Evolutionary conservation across 2,797 vertebrate genomes (phyloP), one percentile per base, ranked within the genome.

Genomic region (Acanthurus lineatus): DNA sequence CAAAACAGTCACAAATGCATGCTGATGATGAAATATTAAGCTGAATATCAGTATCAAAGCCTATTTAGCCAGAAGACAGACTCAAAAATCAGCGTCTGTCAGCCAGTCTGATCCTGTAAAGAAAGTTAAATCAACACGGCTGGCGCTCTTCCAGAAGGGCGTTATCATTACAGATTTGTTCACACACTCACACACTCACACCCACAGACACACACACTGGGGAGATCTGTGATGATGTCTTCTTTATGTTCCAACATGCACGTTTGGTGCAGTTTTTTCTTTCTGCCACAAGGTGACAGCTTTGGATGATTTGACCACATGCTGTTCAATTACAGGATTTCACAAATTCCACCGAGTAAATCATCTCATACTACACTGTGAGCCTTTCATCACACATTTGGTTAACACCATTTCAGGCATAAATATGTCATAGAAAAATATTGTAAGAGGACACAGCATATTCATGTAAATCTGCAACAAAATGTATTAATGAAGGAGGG

Each of bases 221-320:
- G 17, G 51, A 70, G 3, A n/a, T 0, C 2, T 20, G 9, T 38
- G n/a, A 52, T 35, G 19, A 38, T 54, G 28, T 48, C 17, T 53
- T 69, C 69, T 64, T 70, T 11, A 22, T 47, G 14, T n/a, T 44
- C 14, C 62, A 20, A 16, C 12, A 2, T 19, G 17, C 15, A 22
- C 40, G 40, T 40, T 22, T 35, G n/a, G 22, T 63, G 78, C 67
- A 88, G 78, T 84, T 77, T 65, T 51, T 51, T 57, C 38, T 52
- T 58, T 56, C 48, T 66, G 51, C 89, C 91, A 89, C 91, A 73
- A 79, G 90, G 86, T 87, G 92, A 28, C 91, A 89, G 79, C 66
- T 48, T 88, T 81, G 77, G 17, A 77, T 85, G 85, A 87, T 74
- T 40, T 68, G 76, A 61, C 42, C 38, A 44, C 75, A 64, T 0